phyloP scores from a whole-genome alignment of 1,140 invertebrate genomes.

The Drosophila takahashii region DNA sequence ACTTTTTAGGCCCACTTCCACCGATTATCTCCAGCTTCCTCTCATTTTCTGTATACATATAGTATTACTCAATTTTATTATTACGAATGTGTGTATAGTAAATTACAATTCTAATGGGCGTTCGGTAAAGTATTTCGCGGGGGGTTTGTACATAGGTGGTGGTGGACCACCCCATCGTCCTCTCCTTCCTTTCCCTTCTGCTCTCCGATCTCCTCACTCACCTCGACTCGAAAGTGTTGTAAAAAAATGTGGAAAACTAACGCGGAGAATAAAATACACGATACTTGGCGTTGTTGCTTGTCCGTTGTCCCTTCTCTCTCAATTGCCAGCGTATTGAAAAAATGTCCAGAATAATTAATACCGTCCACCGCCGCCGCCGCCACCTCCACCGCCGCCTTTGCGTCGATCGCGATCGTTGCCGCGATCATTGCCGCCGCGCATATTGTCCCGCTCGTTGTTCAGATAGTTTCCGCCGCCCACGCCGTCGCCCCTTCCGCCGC shows the following conservation, averaged over 20 bases:
- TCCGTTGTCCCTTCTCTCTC: slow-evolving; percentile 36
- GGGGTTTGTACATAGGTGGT: slow-evolving; percentile 67
- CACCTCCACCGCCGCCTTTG: slow-evolving; percentile 32
- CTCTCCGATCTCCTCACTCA: not conserved
- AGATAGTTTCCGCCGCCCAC: slow-evolving; percentile 41
- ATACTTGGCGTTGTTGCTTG: slow-evolving; percentile 42
- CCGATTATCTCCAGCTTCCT: not conserved
- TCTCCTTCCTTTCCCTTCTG: not conserved
- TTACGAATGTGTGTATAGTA: slow-evolving; percentile 81
- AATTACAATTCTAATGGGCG: slow-evolving; percentile 79
- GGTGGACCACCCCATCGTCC: slow-evolving; percentile 58
- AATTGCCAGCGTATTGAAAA: slow-evolving; percentile 29
- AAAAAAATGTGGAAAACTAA: slow-evolving; percentile 50
- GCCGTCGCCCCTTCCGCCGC: slow-evolving; percentile 33
- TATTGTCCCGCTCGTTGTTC: slow-evolving; percentile 35
- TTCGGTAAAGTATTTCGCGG: slow-evolving; percentile 67
- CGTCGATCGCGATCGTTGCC: slow-evolving; percentile 42
- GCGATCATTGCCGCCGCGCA: slow-evolving; percentile 24
- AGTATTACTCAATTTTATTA: slow-evolving; percentile 80
- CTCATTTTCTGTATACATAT: slow-evolving; percentile 33
- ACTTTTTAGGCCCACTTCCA: not conserved
- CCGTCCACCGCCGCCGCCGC: slow-evolving; percentile 39
- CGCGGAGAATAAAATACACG: slow-evolving; percentile 61
- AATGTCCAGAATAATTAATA: slow-evolving; percentile 47
- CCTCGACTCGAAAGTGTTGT: slow-evolving; percentile 28